phyloP scores from a whole-genome alignment of 2,113 vertebrate species.

The Rhabdomys dilectus region DNA sequence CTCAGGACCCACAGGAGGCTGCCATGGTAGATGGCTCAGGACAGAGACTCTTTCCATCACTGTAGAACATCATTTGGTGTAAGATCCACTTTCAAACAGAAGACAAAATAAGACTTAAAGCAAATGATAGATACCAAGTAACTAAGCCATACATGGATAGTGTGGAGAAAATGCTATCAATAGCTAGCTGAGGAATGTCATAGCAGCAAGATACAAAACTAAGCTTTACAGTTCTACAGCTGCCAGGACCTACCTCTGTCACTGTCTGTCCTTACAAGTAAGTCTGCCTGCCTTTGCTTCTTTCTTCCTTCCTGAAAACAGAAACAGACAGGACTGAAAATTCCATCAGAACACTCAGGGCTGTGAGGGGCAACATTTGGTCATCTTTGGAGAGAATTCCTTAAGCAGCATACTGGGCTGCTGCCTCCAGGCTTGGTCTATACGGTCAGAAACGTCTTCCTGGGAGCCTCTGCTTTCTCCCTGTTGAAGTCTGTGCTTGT shows the following conservation, averaged over 20 bases:
- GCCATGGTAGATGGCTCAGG: background rate
- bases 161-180: background rate
- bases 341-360: background rate
- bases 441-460: background rate
- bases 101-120: conserved; percentile 6
- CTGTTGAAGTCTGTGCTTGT: background rate
- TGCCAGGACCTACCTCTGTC: background rate
- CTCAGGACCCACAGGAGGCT: background rate
- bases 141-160: background rate
- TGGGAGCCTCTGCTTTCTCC: background rate
- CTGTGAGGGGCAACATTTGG: background rate
- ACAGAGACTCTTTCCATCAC: background rate
- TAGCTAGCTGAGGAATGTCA: background rate
- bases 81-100: background rate
- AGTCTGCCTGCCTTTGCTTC: conserved; percentile 48
- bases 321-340: background rate
- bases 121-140: background rate
- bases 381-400: conserved; percentile 17
- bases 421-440: background rate
- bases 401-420: background rate
- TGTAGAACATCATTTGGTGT: background rate
- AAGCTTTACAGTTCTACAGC: background rate
- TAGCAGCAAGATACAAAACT: background rate
- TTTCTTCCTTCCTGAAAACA: conserved; percentile 8
- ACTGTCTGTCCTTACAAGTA: background rate